A percentile compares a stretch with the other conserved stretches of the same genome.
These are phyloP conservation scores for Gambusia holbrooki DNA, from an alignment of 2,113 vertebrate genomes.

Conservation along the genomic window DNA sequence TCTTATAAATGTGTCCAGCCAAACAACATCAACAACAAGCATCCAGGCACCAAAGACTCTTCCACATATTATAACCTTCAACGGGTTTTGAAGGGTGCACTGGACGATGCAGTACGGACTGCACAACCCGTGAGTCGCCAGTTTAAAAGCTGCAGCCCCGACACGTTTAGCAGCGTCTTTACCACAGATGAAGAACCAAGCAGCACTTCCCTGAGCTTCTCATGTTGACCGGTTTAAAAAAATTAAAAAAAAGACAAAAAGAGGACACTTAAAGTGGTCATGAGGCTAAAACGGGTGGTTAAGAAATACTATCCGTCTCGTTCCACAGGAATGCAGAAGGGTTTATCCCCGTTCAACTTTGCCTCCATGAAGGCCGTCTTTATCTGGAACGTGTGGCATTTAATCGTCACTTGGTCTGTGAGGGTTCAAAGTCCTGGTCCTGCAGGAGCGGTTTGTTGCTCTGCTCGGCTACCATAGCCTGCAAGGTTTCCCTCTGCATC, in stretches of 20 bases:
- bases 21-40: not conserved
- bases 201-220: slow-evolving; percentile 52
- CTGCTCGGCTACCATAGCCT: slow-evolving; percentile 75
- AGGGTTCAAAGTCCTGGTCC: slow-evolving; percentile 58
- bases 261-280: slow-evolving; percentile 3
- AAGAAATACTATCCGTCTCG: slow-evolving; percentile 6
- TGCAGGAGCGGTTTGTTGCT: slow-evolving; percentile 63
- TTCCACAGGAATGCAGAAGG: slow-evolving; percentile 22
- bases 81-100: slow-evolving; percentile 3
- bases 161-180: slow-evolving; percentile 35
- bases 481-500: slow-evolving; percentile 82
- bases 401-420: slow-evolving; percentile 28
- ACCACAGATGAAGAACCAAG: slow-evolving; percentile 43
- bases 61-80: not conserved
- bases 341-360: not conserved
- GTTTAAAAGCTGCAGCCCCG: slow-evolving; percentile 6
- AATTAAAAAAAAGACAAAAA: not conserved
- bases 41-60: slow-evolving; percentile 7
- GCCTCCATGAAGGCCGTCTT: not conserved
- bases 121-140: slow-evolving; percentile 1
- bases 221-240: slow-evolving; percentile 7
- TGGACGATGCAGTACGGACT: slow-evolving; percentile 10
- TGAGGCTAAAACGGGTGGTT: not conserved
- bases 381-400: not conserved
- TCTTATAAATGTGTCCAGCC: slow-evolving; percentile 11